A percentile compares a stretch with the other conserved stretches of the same genome.
Evolutionary conservation across 2,797 vertebrate genomes (phyloP).

Genomic region (Borostomias antarcticus): DNA sequence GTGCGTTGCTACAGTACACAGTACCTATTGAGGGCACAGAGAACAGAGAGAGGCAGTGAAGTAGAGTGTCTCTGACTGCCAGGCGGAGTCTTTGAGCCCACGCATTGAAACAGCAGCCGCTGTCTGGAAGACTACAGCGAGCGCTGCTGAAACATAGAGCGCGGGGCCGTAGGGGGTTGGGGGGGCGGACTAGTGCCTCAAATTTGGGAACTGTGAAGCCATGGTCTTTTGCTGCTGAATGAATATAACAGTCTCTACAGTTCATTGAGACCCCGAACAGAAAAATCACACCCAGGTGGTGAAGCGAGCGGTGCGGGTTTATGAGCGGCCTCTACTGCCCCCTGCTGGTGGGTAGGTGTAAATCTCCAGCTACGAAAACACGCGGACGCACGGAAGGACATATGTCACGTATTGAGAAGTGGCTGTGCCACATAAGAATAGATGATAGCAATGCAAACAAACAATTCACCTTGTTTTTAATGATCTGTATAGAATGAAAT

Average conservation of each 20-base stretch:
- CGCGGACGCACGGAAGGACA: too few species aligned
- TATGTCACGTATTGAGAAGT: slow-evolving; percentile 8
- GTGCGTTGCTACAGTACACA: slow-evolving; percentile 16
- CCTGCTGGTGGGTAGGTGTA: too few species aligned
- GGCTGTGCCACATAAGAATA: not conserved
- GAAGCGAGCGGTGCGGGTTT: too few species aligned
- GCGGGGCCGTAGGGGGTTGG: not conserved
- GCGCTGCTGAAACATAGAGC: slow-evolving; percentile 1
- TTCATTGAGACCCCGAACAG: slow-evolving; percentile 15
- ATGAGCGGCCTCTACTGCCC: too few species aligned
- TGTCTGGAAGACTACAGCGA: slow-evolving; percentile 26
- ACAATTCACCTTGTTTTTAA: too few species aligned
- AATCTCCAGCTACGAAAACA: too few species aligned
- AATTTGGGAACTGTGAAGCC: not conserved
- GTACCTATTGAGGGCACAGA: slow-evolving; percentile 48
- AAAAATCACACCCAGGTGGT: too few species aligned
- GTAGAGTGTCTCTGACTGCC: slow-evolving; percentile 38
- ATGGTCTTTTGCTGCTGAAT: slow-evolving; percentile 9
- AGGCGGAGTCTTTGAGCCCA: slow-evolving; percentile 55
- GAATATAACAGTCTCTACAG: slow-evolving; percentile 20
- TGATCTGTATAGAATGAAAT: too few species aligned
- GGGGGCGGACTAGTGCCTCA: not conserved
- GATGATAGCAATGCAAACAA: not conserved
- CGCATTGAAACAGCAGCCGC: slow-evolving; percentile 52
- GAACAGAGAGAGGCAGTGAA: slow-evolving; percentile 37